Conservation (phyloP, 2,797 vertebrate species). For the Cottoperca gobio region DNA sequence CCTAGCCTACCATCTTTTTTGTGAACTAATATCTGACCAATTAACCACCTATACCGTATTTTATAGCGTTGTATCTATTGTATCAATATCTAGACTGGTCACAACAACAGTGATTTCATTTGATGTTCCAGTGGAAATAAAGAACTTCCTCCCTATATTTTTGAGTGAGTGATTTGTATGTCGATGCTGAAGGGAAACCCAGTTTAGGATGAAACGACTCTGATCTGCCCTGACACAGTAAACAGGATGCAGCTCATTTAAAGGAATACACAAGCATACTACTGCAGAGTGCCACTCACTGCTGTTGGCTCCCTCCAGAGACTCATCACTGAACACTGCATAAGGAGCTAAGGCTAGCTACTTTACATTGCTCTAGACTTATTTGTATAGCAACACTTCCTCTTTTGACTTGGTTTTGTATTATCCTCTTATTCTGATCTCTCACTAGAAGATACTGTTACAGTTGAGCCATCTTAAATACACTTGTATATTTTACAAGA, state of each 20-base stretch:
- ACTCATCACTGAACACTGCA: constrained; percentile 11
- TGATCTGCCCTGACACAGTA: constrained; percentile 29
- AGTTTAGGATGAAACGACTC: constrained; percentile 9
- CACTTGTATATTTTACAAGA: constrained; percentile 26
- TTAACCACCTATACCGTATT: not conserved
- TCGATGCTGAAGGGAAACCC: constrained; percentile 23
- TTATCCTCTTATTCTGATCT: not conserved
- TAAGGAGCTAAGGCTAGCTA: not conserved
- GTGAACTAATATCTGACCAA: not conserved
- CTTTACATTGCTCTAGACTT: not conserved
- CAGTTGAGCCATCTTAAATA: constrained; percentile 12
- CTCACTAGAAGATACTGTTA: not conserved
- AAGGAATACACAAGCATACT: constrained; percentile 31
- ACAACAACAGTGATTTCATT: not conserved
- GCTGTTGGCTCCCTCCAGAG: constrained; percentile 10
- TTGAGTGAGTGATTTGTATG: constrained; percentile 2
- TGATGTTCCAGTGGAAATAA: not conserved
- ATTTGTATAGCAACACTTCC: not conserved
- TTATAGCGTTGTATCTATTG: too few relatives aligned
- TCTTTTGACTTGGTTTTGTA: not conserved
- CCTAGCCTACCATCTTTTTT: not conserved
- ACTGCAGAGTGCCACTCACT: not conserved
- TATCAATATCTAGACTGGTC: not conserved
- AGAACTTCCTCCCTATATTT: not conserved
- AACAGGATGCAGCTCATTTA: constrained; percentile 57